These are phyloP conservation scores for Panthera tigris DNA, from an alignment of 2,113 vertebrate species.

Conservation along the genomic window DNA sequence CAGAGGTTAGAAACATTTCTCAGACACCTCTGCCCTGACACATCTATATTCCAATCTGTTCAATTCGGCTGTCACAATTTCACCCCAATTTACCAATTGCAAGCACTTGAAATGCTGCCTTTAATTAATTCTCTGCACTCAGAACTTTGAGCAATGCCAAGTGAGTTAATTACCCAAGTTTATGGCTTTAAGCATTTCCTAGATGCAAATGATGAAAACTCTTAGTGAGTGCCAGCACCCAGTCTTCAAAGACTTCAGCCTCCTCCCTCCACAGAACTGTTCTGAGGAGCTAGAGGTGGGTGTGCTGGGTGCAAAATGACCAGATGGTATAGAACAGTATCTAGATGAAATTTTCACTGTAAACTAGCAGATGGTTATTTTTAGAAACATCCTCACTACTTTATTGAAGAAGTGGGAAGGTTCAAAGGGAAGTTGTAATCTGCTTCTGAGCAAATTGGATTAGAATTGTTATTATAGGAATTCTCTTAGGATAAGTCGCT, in stretches of 20 bases:
- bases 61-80: conserved; percentile 51
- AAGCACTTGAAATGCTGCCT: conserved; percentile 37
- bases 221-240: conserved; percentile 43
- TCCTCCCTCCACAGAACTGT: background rate
- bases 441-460: background rate
- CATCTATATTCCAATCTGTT: conserved; percentile 40
- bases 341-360: background rate
- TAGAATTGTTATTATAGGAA: background rate
- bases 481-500: background rate
- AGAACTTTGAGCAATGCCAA: conserved; percentile 68
- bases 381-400: background rate
- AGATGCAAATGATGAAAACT: conserved; percentile 59
- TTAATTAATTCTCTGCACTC: conserved; percentile 69
- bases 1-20: conserved; percentile 44
- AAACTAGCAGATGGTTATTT: background rate
- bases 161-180: conserved; percentile 70
- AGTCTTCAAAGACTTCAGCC: conserved; percentile 53
- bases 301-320: background rate
- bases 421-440: background rate
- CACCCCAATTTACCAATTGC: conserved; percentile 64
- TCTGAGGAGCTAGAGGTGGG: background rate
- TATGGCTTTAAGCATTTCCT: conserved; percentile 72
- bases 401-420: background rate
- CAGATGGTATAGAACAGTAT: background rate
- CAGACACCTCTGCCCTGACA: background rate